Conservation (phyloP, 1,140 invertebrate species). For the Brachionus rotundiformis region DNA sequence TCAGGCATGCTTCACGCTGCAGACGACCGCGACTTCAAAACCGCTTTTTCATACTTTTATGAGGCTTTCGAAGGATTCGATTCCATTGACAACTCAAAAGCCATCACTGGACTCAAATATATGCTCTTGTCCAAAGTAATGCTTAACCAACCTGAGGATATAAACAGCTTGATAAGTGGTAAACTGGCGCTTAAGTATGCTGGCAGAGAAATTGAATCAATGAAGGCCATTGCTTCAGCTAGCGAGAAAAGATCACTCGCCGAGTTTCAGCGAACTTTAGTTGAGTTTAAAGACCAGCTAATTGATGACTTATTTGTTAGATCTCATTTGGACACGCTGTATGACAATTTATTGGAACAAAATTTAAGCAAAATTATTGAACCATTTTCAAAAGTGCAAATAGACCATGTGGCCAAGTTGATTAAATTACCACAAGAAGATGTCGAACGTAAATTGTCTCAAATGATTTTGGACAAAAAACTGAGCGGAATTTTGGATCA, state of each 20-base stretch:
- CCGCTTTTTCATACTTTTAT: constrained; percentile 99
- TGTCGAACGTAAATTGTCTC: constrained; percentile 97
- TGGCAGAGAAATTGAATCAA: constrained; percentile 91
- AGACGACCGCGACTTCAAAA: constrained; percentile 98
- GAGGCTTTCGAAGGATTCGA: constrained; percentile 99
- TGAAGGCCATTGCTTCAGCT: constrained; percentile 92
- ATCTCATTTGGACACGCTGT: constrained; percentile 91
- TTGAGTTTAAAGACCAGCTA: constrained; percentile 78
- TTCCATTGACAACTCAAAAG: constrained; percentile 78
- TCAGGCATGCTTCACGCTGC: constrained; percentile 97
- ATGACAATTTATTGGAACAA: constrained; percentile 98
- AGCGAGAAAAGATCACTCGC: constrained; percentile 92
- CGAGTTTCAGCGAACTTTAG: constrained; percentile 75
- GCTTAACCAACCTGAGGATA: constrained; percentile 87
- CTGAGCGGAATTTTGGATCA: constrained; percentile 67
- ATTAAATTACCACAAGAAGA: constrained; percentile 80
- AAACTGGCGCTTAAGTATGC: constrained; percentile 95
- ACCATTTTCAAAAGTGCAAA: constrained; percentile 93
- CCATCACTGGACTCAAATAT: constrained; percentile 90
- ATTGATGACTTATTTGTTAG: constrained; percentile 93
- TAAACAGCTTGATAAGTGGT: constrained; percentile 88
- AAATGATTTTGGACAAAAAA: constrained; percentile 99
- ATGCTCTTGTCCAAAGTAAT: constrained; percentile 99
- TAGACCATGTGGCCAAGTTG: constrained; percentile 77
- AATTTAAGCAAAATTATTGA: constrained; percentile 98